A percentile compares a stretch with the other conserved stretches of the same genome.
Evolutionary conservation across 1,140 invertebrate species (phyloP).

Genomic region (Oncopeltus fasciatus): DNA sequence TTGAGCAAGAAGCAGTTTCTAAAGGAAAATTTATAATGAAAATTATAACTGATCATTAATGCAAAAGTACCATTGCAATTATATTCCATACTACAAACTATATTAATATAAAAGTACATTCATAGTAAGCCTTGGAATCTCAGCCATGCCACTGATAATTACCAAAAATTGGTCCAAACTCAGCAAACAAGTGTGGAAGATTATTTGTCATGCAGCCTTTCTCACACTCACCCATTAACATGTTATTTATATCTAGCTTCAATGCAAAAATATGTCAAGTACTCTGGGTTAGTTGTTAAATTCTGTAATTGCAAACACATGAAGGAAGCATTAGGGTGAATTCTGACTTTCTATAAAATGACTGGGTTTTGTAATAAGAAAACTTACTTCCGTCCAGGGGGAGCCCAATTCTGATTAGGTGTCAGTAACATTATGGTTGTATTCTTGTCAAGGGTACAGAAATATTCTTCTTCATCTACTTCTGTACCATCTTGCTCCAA

Average conservation of each 20-base stretch:
- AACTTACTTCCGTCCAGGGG: conserved; percentile 20
- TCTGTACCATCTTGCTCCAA: conserved; percentile 73
- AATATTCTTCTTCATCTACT: conserved; percentile 78
- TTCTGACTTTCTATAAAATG: background rate
- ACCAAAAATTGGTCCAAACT: background rate
- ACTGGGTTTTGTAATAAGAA: background rate
- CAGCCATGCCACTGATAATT: background rate
- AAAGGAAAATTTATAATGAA: too few species aligned
- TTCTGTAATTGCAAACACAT: background rate
- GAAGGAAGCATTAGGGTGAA: background rate
- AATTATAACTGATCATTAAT: too few species aligned
- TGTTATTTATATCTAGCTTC: background rate
- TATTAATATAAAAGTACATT: too few species aligned
- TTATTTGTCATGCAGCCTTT: background rate
- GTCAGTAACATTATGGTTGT: conserved; percentile 63
- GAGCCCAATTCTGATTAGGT: conserved; percentile 24
- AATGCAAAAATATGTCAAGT: background rate
- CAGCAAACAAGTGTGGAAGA: background rate
- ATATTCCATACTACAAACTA: too few species aligned
- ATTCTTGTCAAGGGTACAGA: conserved; percentile 65
- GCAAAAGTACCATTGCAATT: too few species aligned
- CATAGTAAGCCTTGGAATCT: background rate
- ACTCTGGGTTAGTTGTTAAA: background rate
- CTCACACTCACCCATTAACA: background rate
- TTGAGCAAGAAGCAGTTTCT: too few species aligned